Percentiles rank a stretch among this genome's conserved stretches.
These are phyloP conservation scores for Netelia virgata DNA, from an alignment of 2,888 invertebrate genomes.

Conservation along the genomic window DNA sequence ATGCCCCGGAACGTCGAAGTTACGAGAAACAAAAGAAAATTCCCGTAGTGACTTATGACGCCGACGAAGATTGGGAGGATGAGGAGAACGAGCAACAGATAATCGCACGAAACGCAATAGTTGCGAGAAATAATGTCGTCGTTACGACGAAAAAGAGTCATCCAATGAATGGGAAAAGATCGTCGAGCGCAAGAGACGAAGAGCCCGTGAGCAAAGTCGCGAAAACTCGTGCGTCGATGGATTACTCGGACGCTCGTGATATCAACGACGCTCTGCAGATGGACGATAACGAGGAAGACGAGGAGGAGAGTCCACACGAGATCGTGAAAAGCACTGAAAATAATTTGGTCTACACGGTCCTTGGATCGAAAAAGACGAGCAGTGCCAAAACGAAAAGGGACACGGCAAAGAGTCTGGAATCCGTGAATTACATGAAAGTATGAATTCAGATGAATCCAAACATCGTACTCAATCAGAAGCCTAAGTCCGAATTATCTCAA, in stretches of 20 bases:
- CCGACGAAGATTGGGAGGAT: slow-evolving; percentile 83
- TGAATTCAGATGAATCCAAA: not conserved
- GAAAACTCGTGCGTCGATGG: slow-evolving; percentile 42
- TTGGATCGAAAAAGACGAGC: slow-evolving; percentile 79
- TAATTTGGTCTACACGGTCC: slow-evolving; percentile 82
- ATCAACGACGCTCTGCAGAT: slow-evolving; percentile 26
- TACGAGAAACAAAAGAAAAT: slow-evolving; percentile 69
- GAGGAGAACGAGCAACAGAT: slow-evolving; percentile 78
- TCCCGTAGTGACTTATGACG: slow-evolving; percentile 77
- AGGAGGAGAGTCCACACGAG: slow-evolving; percentile 76
- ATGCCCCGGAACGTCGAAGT: slow-evolving; percentile 57
- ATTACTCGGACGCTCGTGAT: slow-evolving; percentile 44
- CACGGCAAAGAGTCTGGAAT: slow-evolving; percentile 69
- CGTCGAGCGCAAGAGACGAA: slow-evolving; percentile 20
- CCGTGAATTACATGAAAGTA: slow-evolving; percentile 78
- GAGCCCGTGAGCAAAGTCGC: slow-evolving; percentile 52
- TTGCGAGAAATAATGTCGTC: slow-evolving; percentile 12
- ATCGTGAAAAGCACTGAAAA: slow-evolving; percentile 82
- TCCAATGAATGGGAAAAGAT: slow-evolving; percentile 64
- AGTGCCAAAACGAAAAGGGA: slow-evolving; percentile 45
- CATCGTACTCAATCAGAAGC: not conserved
- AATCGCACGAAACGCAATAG: not conserved
- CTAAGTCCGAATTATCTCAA: not conserved
- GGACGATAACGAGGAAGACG: slow-evolving; percentile 66
- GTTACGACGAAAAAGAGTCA: slow-evolving; percentile 28